Conservation (phyloP, 2,888 invertebrate species). For the Sthenelais limicola region DNA sequence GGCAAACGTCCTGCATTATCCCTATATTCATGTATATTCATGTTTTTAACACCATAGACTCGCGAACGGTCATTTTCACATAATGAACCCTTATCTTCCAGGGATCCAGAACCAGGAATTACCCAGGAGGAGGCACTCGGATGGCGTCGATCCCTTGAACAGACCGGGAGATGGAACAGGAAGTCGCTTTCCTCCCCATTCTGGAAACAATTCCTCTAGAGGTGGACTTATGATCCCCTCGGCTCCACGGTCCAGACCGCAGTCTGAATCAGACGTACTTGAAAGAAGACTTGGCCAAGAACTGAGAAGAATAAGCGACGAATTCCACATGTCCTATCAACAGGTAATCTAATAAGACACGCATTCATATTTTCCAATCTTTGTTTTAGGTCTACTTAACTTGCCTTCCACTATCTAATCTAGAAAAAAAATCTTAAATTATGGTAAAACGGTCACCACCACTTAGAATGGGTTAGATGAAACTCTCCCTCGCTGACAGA, state of each 20-base stretch:
- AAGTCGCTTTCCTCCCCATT: background rate
- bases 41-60: no score
- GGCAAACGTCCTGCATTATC: no score
- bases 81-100: background rate
- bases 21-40: no score
- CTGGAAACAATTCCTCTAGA: background rate
- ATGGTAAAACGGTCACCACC: no score
- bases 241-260: background rate
- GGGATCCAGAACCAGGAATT: conserved; percentile 14
- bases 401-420: no score
- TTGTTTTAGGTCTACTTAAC: no score
- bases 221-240: background rate
- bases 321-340: conserved; percentile 29
- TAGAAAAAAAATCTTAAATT: no score
- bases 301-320: conserved; percentile 15
- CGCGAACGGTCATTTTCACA: no score
- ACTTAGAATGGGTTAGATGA: no score
- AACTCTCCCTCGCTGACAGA: no score
- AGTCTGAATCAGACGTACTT: conserved; percentile 8
- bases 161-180: background rate
- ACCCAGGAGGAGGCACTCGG: conserved; percentile 9
- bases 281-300: conserved; percentile 13
- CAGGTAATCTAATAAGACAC: no score
- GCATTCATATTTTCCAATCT: no score
- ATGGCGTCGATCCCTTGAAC: conserved; percentile 27